phyloP scores from a whole-genome alignment of 2,797 vertebrate genomes.

The Pristis pectinata region DNA sequence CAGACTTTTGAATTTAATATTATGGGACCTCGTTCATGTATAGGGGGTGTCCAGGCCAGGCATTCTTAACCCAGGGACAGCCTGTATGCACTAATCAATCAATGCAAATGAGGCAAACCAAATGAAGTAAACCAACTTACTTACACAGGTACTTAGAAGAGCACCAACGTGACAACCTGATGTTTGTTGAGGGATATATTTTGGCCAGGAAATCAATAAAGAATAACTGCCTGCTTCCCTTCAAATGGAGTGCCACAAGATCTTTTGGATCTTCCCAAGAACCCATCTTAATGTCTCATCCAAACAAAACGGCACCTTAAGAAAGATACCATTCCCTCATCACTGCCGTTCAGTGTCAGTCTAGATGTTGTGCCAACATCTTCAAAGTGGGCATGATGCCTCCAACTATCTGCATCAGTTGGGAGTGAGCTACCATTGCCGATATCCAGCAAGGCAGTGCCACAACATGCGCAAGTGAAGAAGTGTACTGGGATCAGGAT shows the following conservation, averaged over 20 bases:
- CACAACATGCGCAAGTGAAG: neutral
- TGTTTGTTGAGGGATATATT: neutral
- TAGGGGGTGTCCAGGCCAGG: too few relatives aligned
- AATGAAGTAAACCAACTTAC: too few relatives aligned
- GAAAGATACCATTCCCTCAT: neutral
- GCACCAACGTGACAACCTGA: too few relatives aligned
- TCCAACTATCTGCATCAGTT: neutral
- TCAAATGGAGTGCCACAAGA: neutral
- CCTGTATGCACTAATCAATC: too few relatives aligned
- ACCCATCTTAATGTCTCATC: neutral
- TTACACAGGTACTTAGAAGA: too few relatives aligned
- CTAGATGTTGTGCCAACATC: neutral
- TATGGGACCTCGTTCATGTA: too few relatives aligned
- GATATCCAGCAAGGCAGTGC: neutral
- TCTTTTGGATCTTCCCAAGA: neutral
- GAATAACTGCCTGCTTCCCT: too few relatives aligned
- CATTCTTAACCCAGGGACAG: too few relatives aligned
- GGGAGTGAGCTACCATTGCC: neutral
- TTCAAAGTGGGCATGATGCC: neutral
- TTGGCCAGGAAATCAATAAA: neutral
- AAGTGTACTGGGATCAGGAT: neutral
- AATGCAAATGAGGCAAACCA: too few relatives aligned
- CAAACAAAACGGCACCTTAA: neutral
- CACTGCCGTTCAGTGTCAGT: neutral
- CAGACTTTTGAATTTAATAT: too few relatives aligned